Conservation (phyloP, 2,797 vertebrate species). For the Chelidonichthys spinosus region DNA sequence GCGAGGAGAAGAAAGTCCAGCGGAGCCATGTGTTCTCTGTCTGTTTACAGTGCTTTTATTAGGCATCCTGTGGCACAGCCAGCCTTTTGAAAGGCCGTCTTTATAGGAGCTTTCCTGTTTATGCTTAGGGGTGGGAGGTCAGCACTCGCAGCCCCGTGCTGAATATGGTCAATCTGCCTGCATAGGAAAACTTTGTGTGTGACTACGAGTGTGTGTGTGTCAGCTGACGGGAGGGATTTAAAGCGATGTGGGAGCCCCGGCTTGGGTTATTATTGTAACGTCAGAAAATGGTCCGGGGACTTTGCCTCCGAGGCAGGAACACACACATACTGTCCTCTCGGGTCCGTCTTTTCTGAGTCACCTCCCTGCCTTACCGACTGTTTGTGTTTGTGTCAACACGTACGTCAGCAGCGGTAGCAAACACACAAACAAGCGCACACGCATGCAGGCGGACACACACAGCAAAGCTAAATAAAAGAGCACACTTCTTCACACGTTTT, state of each 20-base stretch:
- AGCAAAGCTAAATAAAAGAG: slow-evolving; percentile 30
- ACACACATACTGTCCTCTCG: slow-evolving; percentile 44
- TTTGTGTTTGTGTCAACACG: slow-evolving; percentile 49
- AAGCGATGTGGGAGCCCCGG: slow-evolving; percentile 45
- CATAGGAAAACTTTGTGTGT: slow-evolving; percentile 70
- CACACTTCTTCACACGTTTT: not conserved
- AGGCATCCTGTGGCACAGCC: slow-evolving; percentile 82
- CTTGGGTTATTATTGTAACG: slow-evolving; percentile 66
- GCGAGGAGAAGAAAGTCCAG: slow-evolving; percentile 68
- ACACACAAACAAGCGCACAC: slow-evolving; percentile 32
- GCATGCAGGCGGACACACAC: slow-evolving; percentile 4
- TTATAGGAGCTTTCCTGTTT: slow-evolving; percentile 85
- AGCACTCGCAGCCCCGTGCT: slow-evolving; percentile 74
- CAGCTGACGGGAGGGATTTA: slow-evolving; percentile 47
- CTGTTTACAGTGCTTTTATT: slow-evolving; percentile 84
- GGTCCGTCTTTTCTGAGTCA: slow-evolving; percentile 25
- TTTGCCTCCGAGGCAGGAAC: slow-evolving; percentile 36
- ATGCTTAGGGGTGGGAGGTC: slow-evolving; percentile 81
- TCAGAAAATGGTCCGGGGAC: slow-evolving; percentile 42
- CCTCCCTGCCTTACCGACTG: slow-evolving; percentile 27
- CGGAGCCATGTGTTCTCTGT: slow-evolving; percentile 79
- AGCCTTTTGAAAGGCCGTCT: slow-evolving; percentile 82
- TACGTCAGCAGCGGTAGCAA: slow-evolving; percentile 39
- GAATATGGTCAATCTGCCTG: slow-evolving; percentile 75
- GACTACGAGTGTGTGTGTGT: slow-evolving; percentile 30